These are phyloP conservation scores for Diarsia rubi DNA, from an alignment of 2,888 invertebrate genomes.

Conservation along the genomic window DNA sequence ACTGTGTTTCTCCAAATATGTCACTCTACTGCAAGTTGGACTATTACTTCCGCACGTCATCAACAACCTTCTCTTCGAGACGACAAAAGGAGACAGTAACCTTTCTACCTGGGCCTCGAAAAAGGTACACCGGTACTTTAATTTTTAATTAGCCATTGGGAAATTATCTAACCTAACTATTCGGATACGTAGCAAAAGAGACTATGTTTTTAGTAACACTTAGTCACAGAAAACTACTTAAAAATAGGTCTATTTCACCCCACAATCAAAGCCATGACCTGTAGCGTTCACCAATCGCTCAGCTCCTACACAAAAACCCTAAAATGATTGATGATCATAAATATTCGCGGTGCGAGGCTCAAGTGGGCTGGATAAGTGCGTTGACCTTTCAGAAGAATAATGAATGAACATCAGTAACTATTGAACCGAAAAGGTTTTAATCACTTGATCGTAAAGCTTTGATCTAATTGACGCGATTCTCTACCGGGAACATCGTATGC, in stretches of 20 bases:
- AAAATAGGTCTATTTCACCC: not conserved
- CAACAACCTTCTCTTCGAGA: no score
- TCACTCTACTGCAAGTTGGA: no score
- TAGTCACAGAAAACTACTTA: not conserved
- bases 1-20: no score
- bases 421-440: not conserved
- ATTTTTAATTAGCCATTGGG: no score
- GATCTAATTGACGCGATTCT: not conserved
- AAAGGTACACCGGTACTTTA: no score
- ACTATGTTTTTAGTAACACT: not conserved
- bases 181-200: not conserved
- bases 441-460: not conserved
- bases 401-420: not conserved
- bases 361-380: conserved; percentile 9
- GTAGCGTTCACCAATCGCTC: not conserved
- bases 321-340: conserved; percentile 34
- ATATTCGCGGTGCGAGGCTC: not conserved
- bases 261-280: not conserved
- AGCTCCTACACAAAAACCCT: not conserved
- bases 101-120: no score
- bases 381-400: conserved; percentile 9
- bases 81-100: no score
- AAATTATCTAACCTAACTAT: no score
- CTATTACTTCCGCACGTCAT: no score
- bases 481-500: no score